Conservation (phyloP, 2,888 invertebrate genomes). For the Calameuta pallipes region DNA sequence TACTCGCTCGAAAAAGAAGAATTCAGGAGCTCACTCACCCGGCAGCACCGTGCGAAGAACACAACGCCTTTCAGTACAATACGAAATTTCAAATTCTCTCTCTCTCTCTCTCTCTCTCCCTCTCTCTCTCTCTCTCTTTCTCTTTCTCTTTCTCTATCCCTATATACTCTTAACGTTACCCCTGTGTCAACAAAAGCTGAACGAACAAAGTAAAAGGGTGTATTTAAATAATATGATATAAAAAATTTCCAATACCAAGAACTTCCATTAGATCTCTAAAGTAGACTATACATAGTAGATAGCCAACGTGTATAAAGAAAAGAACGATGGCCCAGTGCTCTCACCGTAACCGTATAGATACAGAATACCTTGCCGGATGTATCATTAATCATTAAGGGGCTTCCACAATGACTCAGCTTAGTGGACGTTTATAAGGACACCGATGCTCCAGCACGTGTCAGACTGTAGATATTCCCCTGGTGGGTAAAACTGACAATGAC, state of each 20-base stretch:
- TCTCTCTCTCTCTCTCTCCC: too few relatives aligned
- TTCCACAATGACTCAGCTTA: neutral
- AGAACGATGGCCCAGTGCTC: neutral
- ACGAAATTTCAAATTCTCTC: neutral
- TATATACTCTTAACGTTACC: neutral
- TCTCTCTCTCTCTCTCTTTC: too few relatives aligned
- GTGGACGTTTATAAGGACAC: neutral
- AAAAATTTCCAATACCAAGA: neutral
- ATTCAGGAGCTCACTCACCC: neutral
- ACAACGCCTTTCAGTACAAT: neutral
- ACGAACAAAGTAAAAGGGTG: neutral
- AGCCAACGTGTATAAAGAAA: neutral
- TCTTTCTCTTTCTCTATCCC: too few relatives aligned
- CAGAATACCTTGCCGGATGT: neutral
- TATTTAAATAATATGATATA: neutral
- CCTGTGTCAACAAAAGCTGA: neutral
- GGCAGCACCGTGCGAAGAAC: neutral
- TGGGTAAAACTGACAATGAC: neutral
- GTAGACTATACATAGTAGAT: neutral
- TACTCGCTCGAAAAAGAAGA: neutral
- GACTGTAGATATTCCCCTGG: neutral
- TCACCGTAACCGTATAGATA: neutral
- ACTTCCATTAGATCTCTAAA: neutral
- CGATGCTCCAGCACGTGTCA: neutral
- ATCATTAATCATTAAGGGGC: neutral